phyloP scores from a whole-genome alignment of 2,113 vertebrate genomes.

The Chloropsis hardwickii region DNA sequence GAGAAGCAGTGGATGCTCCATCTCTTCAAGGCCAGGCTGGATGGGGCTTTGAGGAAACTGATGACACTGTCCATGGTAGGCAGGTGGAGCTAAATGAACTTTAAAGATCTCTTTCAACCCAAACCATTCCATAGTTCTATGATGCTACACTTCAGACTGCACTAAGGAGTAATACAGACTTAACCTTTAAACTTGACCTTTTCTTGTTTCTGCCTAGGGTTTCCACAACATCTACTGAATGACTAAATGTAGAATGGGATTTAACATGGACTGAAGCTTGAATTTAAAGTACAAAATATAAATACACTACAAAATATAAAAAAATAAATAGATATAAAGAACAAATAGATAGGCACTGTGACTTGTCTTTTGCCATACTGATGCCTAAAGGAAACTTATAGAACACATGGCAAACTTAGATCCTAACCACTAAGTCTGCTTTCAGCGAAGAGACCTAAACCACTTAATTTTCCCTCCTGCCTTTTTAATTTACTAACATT shows the following conservation, averaged over 20 bases:
- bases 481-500: background rate
- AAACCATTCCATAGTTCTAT: background rate
- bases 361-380: background rate
- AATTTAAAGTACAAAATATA: background rate
- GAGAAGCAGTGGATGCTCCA: rapidly evolving
- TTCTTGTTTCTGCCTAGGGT: background rate
- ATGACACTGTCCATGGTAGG: background rate
- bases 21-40: background rate
- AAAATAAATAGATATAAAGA: background rate
- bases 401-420: background rate
- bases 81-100: background rate
- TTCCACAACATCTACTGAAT: background rate
- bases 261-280: background rate
- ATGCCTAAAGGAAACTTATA: background rate
- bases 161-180: background rate
- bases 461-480: background rate
- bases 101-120: background rate
- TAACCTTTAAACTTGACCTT: background rate
- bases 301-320: background rate
- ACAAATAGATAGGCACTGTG: background rate
- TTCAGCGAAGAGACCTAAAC: background rate
- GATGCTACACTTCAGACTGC: background rate
- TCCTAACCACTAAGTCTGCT: background rate
- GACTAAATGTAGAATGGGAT: background rate
- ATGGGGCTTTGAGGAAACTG: background rate